Evolutionary conservation across 1,140 invertebrate species (phyloP).

Genomic region (Nilaparvata lugens): DNA sequence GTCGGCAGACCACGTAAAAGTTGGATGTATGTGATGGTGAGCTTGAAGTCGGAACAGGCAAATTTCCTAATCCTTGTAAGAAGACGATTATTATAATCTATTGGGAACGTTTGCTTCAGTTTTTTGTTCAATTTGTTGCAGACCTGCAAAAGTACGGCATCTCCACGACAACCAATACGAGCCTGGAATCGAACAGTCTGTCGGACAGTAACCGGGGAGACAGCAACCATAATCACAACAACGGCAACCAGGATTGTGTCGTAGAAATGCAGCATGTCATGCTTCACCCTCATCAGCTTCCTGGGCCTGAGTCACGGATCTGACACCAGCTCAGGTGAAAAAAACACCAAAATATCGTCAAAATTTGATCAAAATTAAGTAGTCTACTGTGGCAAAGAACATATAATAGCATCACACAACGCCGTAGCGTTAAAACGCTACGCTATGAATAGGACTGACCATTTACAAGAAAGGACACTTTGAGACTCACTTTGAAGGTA

Average conservation of each 20-base stretch:
- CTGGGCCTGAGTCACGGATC: constrained; percentile 23
- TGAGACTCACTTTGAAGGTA: too few species aligned
- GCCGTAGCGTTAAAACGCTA: too few species aligned
- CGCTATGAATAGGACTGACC: too few species aligned
- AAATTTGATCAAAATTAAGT: too few species aligned
- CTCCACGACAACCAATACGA: constrained; percentile 12
- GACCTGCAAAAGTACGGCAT: constrained; percentile 12
- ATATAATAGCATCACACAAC: too few species aligned
- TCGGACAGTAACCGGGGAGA: constrained; percentile 9
- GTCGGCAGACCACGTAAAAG: neutral
- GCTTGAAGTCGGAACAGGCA: too few species aligned
- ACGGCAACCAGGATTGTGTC: neutral
- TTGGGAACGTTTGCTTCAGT: neutral
- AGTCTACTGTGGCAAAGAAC: too few species aligned
- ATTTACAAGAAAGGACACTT: too few species aligned
- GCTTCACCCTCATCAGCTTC: constrained; percentile 15
- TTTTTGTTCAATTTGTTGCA: neutral
- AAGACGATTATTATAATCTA: neutral
- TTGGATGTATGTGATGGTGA: neutral
- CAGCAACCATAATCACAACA: constrained; percentile 5
- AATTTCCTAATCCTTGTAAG: too few species aligned
- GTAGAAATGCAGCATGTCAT: constrained; percentile 14
- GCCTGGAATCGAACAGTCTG: constrained; percentile 18
- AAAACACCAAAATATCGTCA: constrained; percentile 2
- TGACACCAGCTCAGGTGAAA: constrained; percentile 17